phyloP scores from a whole-genome alignment of 2,888 invertebrate genomes.

The Calephelis perditalis region DNA sequence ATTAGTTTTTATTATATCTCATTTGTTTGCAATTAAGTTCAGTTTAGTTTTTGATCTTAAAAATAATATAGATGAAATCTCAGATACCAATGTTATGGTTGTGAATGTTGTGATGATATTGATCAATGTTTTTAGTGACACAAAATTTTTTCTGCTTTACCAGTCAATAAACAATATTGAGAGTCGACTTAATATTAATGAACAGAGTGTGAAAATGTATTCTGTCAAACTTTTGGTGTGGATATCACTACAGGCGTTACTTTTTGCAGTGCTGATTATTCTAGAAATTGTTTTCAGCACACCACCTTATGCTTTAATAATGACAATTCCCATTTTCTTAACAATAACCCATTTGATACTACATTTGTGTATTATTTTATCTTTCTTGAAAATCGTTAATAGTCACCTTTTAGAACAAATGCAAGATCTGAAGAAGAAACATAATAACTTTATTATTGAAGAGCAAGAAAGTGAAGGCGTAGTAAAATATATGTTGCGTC shows the following conservation, averaged over 20 bases:
- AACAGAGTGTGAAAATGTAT: constrained; percentile 34
- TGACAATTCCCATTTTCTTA: constrained; percentile 44
- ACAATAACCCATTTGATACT: constrained; percentile 41
- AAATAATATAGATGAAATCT: constrained; percentile 35
- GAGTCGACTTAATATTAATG: constrained; percentile 31
- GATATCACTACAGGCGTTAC: constrained; percentile 30
- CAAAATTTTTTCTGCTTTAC: constrained; percentile 36
- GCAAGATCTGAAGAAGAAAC: constrained; percentile 22
- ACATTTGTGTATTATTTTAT: constrained; percentile 42
- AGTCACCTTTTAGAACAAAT: constrained; percentile 30
- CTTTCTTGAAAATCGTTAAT: constrained; percentile 41
- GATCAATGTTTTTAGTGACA: constrained; percentile 31
- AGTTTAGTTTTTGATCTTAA: constrained; percentile 30
- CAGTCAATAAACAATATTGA: constrained; percentile 31
- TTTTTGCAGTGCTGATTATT: constrained; percentile 33
- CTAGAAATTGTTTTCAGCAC: constrained; percentile 36
- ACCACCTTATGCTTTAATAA: constrained; percentile 37
- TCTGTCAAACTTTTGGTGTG: constrained; percentile 41
- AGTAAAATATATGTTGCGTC: constrained; percentile 33
- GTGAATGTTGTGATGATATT: constrained; percentile 34
- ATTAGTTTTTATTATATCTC: constrained; percentile 25
- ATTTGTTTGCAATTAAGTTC: constrained; percentile 29
- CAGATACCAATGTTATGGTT: constrained; percentile 37
- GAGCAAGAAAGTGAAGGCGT: constrained; percentile 12
- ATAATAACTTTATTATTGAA: constrained; percentile 21